Evolutionary conservation across 1,140 invertebrate species (phyloP), one percentile per base, ranked within the genome.

Genomic region (Pseudomyrmex concolor): DNA sequence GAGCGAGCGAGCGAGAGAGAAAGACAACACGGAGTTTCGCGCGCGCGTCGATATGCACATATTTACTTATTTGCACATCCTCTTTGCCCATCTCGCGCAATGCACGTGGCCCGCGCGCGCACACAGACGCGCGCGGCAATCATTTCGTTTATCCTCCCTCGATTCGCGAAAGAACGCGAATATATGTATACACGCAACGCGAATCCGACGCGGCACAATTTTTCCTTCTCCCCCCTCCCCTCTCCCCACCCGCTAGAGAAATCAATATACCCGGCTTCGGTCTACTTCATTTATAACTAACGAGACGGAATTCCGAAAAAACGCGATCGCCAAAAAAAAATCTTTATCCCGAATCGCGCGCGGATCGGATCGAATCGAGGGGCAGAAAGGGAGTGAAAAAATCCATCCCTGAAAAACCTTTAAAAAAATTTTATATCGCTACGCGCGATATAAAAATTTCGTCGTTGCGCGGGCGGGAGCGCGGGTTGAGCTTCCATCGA

Each of bases 41-140:
- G 59, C 45, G 45, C 64, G 45, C 45, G 45, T 76, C 73, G 73
- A 54, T 76, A 43, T 66, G 73, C 25, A 66, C 48, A 76, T 76
- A 76, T 76, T 76, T 76, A 76, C 48, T 54, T 76, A 43, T 76
- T 76, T 76, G 60, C 62, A 66, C 62, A 54, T 8, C 48, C 60
- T 66, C 60, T 66, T 66, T 66, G 25, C 25, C 13, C 48, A 34
- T 43, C 60, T 25, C 48, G 25, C 60, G 45, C 34, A 74, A 63
- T 12, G n/a, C 25, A 34, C 73, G 25, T 60, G 34, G 10, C 43
- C 9, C n/a, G 45, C 60, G 19, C 19, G 45, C 13, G 45, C 17
- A 22, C 13, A 17, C 17, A 22, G 45, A 34, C 54, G 63, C 63
- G 19, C 8, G 19, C 43, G 7, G 9, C 25, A 66, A 66, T 66